phyloP scores from a whole-genome alignment of 2,888 invertebrate genomes.

The Pilophorus perplexus region DNA sequence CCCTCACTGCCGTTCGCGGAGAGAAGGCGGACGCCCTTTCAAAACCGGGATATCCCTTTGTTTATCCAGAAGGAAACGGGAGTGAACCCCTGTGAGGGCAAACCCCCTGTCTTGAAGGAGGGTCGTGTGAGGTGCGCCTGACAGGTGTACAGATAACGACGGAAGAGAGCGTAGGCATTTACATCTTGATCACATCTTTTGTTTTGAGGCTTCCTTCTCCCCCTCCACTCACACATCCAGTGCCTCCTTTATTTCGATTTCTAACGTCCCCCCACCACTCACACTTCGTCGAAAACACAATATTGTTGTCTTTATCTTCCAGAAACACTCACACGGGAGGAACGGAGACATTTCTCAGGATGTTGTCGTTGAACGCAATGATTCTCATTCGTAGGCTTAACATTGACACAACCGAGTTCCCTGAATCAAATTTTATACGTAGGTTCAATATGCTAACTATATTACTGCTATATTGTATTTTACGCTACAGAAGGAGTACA shows the following conservation, averaged over 20 bases:
- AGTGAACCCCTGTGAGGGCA: no score
- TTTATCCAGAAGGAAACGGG: conserved; percentile 23
- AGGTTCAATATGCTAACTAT: no score
- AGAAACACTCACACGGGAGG: no score
- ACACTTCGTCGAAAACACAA: background rate
- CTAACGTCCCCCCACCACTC: background rate
- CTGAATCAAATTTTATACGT: no score
- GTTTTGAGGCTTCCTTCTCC: background rate
- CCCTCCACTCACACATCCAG: conserved; percentile 1
- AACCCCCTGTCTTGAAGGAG: background rate
- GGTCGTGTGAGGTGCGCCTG: background rate
- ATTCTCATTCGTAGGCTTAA: no score
- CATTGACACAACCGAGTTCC: no score
- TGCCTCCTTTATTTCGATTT: background rate
- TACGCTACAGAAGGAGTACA: no score
- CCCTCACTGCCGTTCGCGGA: background rate
- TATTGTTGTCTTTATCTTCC: no score
- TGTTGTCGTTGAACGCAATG: no score
- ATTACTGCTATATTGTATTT: no score
- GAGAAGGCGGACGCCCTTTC: no score
- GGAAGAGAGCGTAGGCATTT: background rate
- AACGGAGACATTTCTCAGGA: no score
- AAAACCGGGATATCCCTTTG: conserved; percentile 16
- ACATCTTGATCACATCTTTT: conserved; percentile 33
- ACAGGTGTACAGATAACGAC: conserved; percentile 21